A percentile compares a stretch with the other conserved stretches of the same genome.
These are phyloP conservation scores for Eupithecia abbreviata DNA, from an alignment of 2,888 invertebrate genomes.

Conservation along the genomic window DNA sequence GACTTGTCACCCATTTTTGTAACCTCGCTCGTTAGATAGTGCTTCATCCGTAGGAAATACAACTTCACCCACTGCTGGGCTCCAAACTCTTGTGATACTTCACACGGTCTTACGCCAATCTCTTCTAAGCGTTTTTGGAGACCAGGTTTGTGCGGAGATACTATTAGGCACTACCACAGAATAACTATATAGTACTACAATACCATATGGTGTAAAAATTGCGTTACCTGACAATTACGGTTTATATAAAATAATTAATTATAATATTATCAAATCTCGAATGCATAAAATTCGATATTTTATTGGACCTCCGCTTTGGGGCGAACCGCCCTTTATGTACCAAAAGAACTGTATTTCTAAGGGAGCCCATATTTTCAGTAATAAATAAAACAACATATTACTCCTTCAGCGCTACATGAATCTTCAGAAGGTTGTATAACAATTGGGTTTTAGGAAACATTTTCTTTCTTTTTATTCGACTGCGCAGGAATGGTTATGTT, in stretches of 20 bases:
- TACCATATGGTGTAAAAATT: not conserved
- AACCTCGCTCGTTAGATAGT: not conserved
- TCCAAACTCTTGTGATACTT: not conserved
- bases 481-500: not conserved
- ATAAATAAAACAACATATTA: conserved; percentile 18
- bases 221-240: no score
- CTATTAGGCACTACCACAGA: not conserved
- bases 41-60: not conserved
- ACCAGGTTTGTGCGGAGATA: not conserved
- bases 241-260: no score
- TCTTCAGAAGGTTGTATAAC: conserved; percentile 1
- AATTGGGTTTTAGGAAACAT: conserved; percentile 3
- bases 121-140: not conserved
- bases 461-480: not conserved
- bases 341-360: conserved; percentile 6
- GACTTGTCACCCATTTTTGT: not conserved
- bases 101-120: not conserved
- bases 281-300: no score
- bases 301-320: not conserved
- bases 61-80: not conserved
- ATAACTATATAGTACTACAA: no score
- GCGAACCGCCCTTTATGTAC: not conserved
- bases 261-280: no score
- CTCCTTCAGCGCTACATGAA: conserved; percentile 20
- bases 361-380: conserved; percentile 23